Base-by-base conservation (phyloP, 2,888 invertebrate species). In the Cantharis lateralis region DNA sequence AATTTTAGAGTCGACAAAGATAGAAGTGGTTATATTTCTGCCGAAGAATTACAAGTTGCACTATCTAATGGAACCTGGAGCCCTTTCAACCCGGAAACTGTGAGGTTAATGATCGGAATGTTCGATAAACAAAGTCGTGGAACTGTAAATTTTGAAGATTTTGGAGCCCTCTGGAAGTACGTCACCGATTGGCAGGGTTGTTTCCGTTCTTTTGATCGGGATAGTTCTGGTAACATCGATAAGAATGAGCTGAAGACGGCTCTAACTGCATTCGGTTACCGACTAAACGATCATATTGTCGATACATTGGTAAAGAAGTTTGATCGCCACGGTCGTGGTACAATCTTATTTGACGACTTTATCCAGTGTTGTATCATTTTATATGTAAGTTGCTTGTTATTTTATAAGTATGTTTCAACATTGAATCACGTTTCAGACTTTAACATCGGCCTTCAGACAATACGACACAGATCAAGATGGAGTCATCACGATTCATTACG, bases 181-280 rank as follows among this genome's bases (percentile, higher is more conserved):
- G 96, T 99, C 0, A 97, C 96, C 7, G 98, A 99, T 85, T 99
- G 99, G 99, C 97, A 98, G 86, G 94, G 93, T 85, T 98, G 97
- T 87, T 99, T 99, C 88, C 92, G 95, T 62, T 94, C 95, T 0
- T 99, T 98, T 87, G 99, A 99, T 87, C 90, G 94, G 66, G 98
- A 99, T 86, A 95, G 93, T 85, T 95, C 95, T 5, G 95, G 99
- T 24, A 96, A 96, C 84, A 99, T 99, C 82, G 98, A 98, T 88
- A 93, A 91, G 82, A 89, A 92, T 73, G 99, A 99, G 89, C 88
- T 99, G n/a, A 95, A 94, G 88, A 95, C 93, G 80, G 99, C 99
- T 0, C 90, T 99, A 0, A 93, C 93, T 2, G 93, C 95, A 13
- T 99, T 99, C 89, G 98, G 98, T 63, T 96, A 96, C 87, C 90